Percentiles rank a stretch among this genome's conserved stretches.
Evolutionary conservation across 1,140 invertebrate species (phyloP).

Genomic region (Lepidurus apus): DNA sequence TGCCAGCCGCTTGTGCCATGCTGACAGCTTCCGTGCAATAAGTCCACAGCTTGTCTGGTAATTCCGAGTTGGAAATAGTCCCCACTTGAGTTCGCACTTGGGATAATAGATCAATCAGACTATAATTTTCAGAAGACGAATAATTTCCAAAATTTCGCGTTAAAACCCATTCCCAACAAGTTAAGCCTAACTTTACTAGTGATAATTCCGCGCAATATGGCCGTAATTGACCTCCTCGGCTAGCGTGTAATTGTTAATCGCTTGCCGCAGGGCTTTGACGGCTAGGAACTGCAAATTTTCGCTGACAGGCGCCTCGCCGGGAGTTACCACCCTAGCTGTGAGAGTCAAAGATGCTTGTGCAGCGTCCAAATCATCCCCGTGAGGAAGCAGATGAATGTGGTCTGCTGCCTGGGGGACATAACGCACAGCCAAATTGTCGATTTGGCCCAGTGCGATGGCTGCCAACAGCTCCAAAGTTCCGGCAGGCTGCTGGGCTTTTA

Average conservation of each 20-base stretch:
- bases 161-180: not conserved
- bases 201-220: not conserved
- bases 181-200: not conserved
- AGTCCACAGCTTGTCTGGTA: not conserved
- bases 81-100: not conserved
- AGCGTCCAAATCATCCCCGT: not conserved
- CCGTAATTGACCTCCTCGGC: not conserved
- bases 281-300: not conserved
- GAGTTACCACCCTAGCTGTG: not conserved
- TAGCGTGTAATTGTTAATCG: not conserved
- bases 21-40: not conserved
- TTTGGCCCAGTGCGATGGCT: constrained; percentile 6
- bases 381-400: not conserved
- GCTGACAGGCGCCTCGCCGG: not conserved
- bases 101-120: not conserved
- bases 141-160: not conserved
- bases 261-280: not conserved
- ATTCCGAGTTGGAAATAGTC: not conserved
- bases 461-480: not conserved
- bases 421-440: not conserved
- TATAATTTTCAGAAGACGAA: not conserved
- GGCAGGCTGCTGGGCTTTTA: not conserved
- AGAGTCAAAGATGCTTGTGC: not conserved
- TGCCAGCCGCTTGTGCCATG: constrained; percentile 1
- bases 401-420: no score